Evolutionary conservation across 2,797 vertebrate species (phyloP), one percentile per base, ranked within the genome.

Genomic region (Eospalax fontanierii): DNA sequence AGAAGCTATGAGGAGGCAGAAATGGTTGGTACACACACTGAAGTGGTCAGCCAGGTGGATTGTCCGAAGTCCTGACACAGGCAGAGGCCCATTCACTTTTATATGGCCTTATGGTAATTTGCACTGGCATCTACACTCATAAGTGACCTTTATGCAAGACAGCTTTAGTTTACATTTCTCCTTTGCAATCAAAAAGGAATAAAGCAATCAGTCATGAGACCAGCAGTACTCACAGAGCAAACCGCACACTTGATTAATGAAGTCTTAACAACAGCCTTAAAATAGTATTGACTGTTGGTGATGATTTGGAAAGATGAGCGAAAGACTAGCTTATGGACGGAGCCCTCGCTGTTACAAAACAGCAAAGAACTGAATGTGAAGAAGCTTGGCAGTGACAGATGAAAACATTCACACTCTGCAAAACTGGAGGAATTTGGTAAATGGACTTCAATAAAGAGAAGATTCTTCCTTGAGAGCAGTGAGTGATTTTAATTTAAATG

Each of bases 241-340:
- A 68, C 38, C 6, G 61, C 21, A 76, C 9, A 50, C 8, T 43
- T 78, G 73, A 82, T 79, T 75, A 79, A 83, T 50, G 26, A 80
- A 66, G 38, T 63, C 83, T 80, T 84, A 79, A 35, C 6, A 79
- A 35, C 6, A 81, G 50, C 28, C 79, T 94, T 84, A 80, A 93
- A 87, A 70, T 68, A 89, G 79, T 57, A 76, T 5, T 73, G 73
- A 82, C 54, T 78, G 24, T n/a, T 59, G 38, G 30, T 68, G 70
- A 18, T 65, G 85, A 87, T 28, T 82, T 35, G 85, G 50, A 89
- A 93, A 93, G 50, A 70, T 38, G 54, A 35, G 38, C 24, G 18
- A 89, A 86, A 87, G 28, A 43, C 26, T 54, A 38, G 16, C 33
- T 86, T 68, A 50, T 10, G 18, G 75, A 63, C 71, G 66, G 86